Evolutionary conservation across 2,797 vertebrate genomes (phyloP).

Genomic region (Aulostomus chinensis): DNA sequence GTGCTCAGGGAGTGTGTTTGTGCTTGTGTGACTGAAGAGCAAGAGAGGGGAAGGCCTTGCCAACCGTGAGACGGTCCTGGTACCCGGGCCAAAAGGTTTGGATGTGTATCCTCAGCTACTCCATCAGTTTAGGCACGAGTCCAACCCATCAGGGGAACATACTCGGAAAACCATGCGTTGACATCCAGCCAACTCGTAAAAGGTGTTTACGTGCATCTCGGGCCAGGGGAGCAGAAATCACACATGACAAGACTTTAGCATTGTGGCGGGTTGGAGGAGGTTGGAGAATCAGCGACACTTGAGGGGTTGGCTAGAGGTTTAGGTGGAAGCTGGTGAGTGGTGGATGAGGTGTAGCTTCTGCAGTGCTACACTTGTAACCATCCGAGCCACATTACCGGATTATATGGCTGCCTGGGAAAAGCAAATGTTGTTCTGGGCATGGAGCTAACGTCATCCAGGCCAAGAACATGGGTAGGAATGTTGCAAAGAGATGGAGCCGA

Average conservation of each 20-base stretch:
- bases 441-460: conserved; percentile 33
- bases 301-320: conserved; percentile 14
- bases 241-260: conserved; percentile 53
- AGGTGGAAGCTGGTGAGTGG: conserved; percentile 36
- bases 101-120: conserved; percentile 58
- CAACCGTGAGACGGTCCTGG: conserved; percentile 48
- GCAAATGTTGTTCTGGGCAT: conserved; percentile 57
- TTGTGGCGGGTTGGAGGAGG: conserved; percentile 40
- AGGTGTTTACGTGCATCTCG: conserved; percentile 67
- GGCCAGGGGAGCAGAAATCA: conserved; percentile 59
- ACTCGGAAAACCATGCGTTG: conserved; percentile 53
- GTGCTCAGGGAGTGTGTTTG: conserved; percentile 66
- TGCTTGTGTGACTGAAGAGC: conserved; percentile 48
- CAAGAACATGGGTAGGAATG: conserved; percentile 26
- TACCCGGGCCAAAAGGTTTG: conserved; percentile 54
- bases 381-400: conserved; percentile 38
- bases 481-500: conserved; percentile 12
- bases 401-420: conserved; percentile 50
- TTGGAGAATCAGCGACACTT: conserved; percentile 10
- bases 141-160: conserved; percentile 57
- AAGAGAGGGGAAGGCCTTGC: conserved; percentile 32
- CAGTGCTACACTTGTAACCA: conserved; percentile 40
- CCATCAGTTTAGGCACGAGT: conserved; percentile 57
- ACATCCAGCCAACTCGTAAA: conserved; percentile 61
- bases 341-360: conserved; percentile 11